These are phyloP conservation scores for Gastrophryne carolinensis DNA, from an alignment of 2,797 vertebrate genomes.

Conservation along the genomic window DNA sequence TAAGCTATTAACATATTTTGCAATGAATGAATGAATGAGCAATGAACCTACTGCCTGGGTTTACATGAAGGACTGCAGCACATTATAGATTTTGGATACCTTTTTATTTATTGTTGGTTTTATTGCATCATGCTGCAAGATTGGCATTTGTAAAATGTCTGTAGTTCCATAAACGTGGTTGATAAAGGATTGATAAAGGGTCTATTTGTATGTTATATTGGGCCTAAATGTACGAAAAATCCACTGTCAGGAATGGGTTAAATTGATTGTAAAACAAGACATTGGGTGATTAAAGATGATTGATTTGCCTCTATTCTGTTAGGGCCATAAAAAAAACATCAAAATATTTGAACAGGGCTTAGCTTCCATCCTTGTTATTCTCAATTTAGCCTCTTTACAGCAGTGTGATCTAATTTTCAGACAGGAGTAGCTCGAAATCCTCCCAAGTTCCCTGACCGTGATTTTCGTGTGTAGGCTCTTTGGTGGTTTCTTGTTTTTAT, in stretches of 20 bases:
- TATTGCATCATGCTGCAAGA: too few species aligned
- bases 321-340: slow-evolving; percentile 21
- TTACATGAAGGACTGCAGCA: too few species aligned
- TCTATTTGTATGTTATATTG: too few species aligned
- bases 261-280: slow-evolving; percentile 25
- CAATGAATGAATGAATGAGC: too few species aligned
- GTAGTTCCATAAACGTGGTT: too few species aligned
- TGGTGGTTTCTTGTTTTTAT: not conserved
- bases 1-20: too few species aligned
- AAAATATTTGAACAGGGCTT: slow-evolving; percentile 37
- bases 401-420: not conserved
- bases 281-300: slow-evolving; percentile 36
- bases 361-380: slow-evolving; percentile 33
- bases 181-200: too few species aligned
- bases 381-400: slow-evolving; percentile 8
- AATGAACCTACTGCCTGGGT: too few species aligned
- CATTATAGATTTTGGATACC: too few species aligned
- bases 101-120: too few species aligned
- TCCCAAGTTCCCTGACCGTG: not conserved
- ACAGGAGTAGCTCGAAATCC: not conserved
- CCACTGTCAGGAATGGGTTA: slow-evolving; percentile 18
- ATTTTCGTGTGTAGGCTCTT: not conserved
- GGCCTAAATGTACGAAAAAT: too few species aligned
- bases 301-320: slow-evolving; percentile 31
- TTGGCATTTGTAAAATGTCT: too few species aligned